Base-by-base conservation (phyloP, 2,113 vertebrate species). In the Otolemur garnettii region DNA sequence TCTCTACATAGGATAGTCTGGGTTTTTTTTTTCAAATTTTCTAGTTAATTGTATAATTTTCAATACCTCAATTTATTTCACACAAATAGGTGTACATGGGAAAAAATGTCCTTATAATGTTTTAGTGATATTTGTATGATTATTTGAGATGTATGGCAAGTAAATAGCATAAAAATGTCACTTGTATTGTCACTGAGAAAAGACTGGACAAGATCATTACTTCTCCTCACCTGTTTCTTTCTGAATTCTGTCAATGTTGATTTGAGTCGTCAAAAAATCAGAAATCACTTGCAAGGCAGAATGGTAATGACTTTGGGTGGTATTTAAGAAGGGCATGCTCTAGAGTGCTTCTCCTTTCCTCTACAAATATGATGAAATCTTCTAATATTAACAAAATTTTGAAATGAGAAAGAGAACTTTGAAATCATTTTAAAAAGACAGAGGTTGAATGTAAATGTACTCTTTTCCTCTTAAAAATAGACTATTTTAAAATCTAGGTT, bases 371-470 rank as follows among this genome's bases (percentile, higher is more conserved):
- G 72, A 45, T 57, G 38, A 38, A 60, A 53, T 66, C 6, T 88
- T 80, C 30, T 78, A 55, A 30, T 26, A 84, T 14, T 4, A 94
- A 91, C 45, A 57, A 84, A 66, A 80, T 14, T 91, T 68, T 45
- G 50, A 83, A 85, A 80, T 62, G 50, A 92, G 45, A 82, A 60
- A 57, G 24, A 22, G 19, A 87, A 57, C 30, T 28, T 64, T 64
- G 33, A 50, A 38, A 42, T 90, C 24, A n/a, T 90, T 87, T 94
- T 71, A 80, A 85, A 84, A 94, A 28, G n/a, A 79, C 24, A 84
- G 7, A 22, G n/a, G 60, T 21, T 64, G 7, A 93, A 50, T 60
- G 5, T 53, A 84, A 81, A 30, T n/a, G 69, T 35, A 45, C 45
- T 15, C 15, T 91, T 90, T 93, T 22, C 11, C 13, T 82, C 24